Evolutionary conservation across 2,113 vertebrate species (phyloP).

Genomic region (Bubo scandiacus): DNA sequence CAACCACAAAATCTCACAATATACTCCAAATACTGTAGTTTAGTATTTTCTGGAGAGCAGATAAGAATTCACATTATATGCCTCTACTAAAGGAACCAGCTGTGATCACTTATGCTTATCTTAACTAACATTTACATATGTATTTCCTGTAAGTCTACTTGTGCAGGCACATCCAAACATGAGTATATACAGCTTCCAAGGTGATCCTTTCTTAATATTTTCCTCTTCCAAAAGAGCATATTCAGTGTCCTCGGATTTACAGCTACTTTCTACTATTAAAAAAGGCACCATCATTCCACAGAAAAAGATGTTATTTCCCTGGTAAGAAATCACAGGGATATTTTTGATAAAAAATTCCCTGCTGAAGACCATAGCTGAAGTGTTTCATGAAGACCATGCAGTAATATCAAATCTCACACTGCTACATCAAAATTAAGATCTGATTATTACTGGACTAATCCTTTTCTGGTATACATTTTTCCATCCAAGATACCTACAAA

Average conservation of each 20-base stretch:
- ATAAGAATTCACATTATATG: not conserved
- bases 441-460: not conserved
- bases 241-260: not conserved
- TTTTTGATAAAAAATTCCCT: not conserved
- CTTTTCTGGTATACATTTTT: not conserved
- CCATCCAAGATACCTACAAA: not conserved
- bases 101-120: not conserved
- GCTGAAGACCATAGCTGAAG: not conserved
- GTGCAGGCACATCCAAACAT: rapidly evolving
- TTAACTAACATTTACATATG: not conserved
- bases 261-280: not conserved
- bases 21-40: not conserved
- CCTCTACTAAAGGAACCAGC: not conserved
- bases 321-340: not conserved
- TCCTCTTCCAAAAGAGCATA: not conserved
- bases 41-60: not conserved
- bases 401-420: not conserved
- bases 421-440: not conserved
- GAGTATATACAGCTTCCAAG: not conserved
- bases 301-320: not conserved
- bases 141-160: not conserved
- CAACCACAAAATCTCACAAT: not conserved
- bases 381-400: not conserved
- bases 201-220: not conserved
- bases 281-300: not conserved